Percentiles rank a stretch among this genome's conserved stretches.
Evolutionary conservation across 2,888 invertebrate species (phyloP).

Genomic region (Thera obeliscata): DNA sequence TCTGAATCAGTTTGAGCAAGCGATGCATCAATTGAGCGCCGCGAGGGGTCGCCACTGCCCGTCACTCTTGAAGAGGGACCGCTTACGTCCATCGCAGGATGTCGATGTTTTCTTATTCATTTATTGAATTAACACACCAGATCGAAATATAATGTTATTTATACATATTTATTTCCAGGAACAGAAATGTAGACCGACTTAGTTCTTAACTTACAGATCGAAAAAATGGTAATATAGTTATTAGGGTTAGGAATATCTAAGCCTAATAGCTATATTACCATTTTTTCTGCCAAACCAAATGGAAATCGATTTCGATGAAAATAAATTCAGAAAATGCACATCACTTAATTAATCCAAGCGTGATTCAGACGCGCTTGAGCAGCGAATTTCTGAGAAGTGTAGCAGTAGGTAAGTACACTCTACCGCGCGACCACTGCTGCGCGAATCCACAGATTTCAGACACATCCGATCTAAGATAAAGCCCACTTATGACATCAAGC

Average conservation of each 20-base stretch:
- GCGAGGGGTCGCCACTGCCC: constrained; percentile 72
- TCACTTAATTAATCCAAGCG: constrained; percentile 30
- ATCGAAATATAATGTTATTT: constrained; percentile 6
- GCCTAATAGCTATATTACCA: background rate
- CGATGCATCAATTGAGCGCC: constrained; percentile 79
- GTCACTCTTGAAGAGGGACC: constrained; percentile 57
- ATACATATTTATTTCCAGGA: background rate
- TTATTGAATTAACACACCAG: constrained; percentile 22
- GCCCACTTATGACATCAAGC: constrained; percentile 76
- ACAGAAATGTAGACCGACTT: background rate
- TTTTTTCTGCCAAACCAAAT: background rate
- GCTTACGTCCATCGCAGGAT: constrained; percentile 48
- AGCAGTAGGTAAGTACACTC: constrained; percentile 50
- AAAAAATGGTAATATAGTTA: too few relatives aligned
- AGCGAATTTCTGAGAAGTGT: constrained; percentile 67
- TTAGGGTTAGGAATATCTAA: too few relatives aligned
- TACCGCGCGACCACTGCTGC: constrained; percentile 62
- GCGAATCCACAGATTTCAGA: constrained; percentile 74
- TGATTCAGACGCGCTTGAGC: constrained; percentile 49
- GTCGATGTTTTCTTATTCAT: constrained; percentile 51
- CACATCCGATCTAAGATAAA: constrained; percentile 72
- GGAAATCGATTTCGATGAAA: background rate
- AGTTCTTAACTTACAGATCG: too few relatives aligned
- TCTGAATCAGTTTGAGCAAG: constrained; percentile 61
- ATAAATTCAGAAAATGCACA: constrained; percentile 1